Base-by-base conservation (phyloP, 2,797 vertebrate species). In the Ctenopoma kingsleyae region DNA sequence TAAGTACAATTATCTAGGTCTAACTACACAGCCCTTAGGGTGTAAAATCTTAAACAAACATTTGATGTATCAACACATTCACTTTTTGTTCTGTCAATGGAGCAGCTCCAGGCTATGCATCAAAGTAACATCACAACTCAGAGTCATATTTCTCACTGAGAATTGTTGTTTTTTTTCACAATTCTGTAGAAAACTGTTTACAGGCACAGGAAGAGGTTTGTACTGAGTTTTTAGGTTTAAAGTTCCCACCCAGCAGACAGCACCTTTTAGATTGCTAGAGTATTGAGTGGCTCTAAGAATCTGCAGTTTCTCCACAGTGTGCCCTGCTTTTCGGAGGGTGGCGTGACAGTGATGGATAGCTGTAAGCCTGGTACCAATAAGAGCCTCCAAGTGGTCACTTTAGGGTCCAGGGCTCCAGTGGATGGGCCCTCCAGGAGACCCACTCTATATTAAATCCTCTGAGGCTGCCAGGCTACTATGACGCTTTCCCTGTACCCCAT, bases 301-400 rank as follows among this genome's bases (percentile, higher is more conserved):
- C 44, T 76, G 63, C 46, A n/a, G 66, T 76, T 85, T 74, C 77
- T 80, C 81, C 64, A 56, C 76, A 60, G 71, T 74, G 48, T 62
- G 62, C 46, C 61, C 48, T 46, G 69, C 56, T 77, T 82, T 86
- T 55, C 67, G 5, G 69, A 85, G 76, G 69, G 79, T 75, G 77
- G 75, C 13, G 54, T 92, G 94, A 94, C 94, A 95, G 81, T 95
- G 94, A 95, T 95, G 93, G 93, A 95, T 95, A 91, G 90, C 86
- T 87, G 78, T 79, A 67, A 82, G 84, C 83, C 81, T 51, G 69
- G 82, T 85, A 92, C 90, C 93, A 94, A 91, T 94, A 93, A 91
- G 83, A 72, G 80, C 80, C 90, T 85, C 79, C 54, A 54, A 86
- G 80, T 85, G 85, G 79, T 89, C 66, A 67, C 81, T 88, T 76